Percentiles rank a stretch among this genome's conserved stretches.
Conservation (phyloP, 1,140 invertebrate species). For the Leptoteleia sp. region DNA sequence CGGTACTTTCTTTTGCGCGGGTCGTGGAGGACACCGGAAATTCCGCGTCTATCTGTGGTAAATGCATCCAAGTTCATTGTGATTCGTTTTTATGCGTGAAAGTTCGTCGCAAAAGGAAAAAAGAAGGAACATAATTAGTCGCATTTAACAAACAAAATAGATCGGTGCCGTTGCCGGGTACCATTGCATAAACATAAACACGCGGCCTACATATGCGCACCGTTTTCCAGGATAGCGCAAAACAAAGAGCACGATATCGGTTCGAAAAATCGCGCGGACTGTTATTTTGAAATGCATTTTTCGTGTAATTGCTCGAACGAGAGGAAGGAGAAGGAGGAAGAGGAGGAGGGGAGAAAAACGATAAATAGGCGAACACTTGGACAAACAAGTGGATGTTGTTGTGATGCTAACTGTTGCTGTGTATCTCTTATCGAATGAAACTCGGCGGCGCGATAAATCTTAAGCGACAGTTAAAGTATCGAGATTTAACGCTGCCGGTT, state of each 20-base stretch:
- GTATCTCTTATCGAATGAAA: constrained; percentile 20
- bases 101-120: too few relatives aligned
- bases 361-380: background rate
- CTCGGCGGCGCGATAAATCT: constrained; percentile 15
- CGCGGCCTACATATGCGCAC: background rate
- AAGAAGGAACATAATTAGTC: too few relatives aligned
- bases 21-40: too few relatives aligned
- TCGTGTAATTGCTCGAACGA: constrained; percentile 8
- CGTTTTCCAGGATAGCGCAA: too few relatives aligned
- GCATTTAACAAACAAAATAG: too few relatives aligned
- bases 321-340: too few relatives aligned
- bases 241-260: background rate
- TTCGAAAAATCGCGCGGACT: background rate
- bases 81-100: too few relatives aligned
- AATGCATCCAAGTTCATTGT: too few relatives aligned
- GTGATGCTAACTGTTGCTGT: constrained; percentile 1
- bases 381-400: constrained; percentile 21
- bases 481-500: constrained; percentile 15
- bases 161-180: too few relatives aligned
- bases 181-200: too few relatives aligned
- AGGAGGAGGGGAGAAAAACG: background rate
- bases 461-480: constrained; percentile 29
- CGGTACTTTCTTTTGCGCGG: too few relatives aligned
- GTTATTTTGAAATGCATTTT: constrained; percentile 27
- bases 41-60: too few relatives aligned